Base-by-base conservation (phyloP, 2,797 vertebrate genomes). In the Parauchenoglanis ngamensis region DNA sequence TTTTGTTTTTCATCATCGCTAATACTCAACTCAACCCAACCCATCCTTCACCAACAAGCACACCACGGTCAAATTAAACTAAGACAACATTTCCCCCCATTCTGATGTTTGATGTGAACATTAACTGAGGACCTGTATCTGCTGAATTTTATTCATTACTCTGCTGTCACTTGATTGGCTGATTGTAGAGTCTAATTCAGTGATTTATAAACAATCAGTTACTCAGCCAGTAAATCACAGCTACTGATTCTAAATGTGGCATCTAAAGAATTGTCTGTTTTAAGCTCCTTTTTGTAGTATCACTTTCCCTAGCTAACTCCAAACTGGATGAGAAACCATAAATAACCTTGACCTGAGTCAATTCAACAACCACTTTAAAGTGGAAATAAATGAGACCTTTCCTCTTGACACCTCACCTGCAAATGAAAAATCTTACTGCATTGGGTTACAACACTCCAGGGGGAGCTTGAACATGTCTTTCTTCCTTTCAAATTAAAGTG, bases 401-500 rank as follows among this genome's bases (percentile, higher is more conserved):
- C 83, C 88, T 88, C 91, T 85, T 91, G 90, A 92, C 91, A 91
- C 89, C 91, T 90, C 87, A 85, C 86, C 83, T 85, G 76, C 83
- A 81, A 91, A 87, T 87, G 79, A 90, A 84, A 89, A 87, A 86
- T 63, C 31, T 75, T 44, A 72, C 89, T 52, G 68, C 54, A 63
- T 73, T 28, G 7, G 61, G 13, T 80, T 83, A 35, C 84, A 73
- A 65, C 87, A 40, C 79, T 89, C 90, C 93, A 93, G 94, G 89
- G 89, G 92, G 88, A 89, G 90, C 91, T 92, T 15, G 93, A 95
- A 95, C 35, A 92, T 92, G 77, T 92, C 93, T 93, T 94, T 95
- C 95, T 94, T 94, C 93, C 91, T 89, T 95, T 91, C 93, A 94
- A 95, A 95, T 95, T 94, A 95, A 95, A 96, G 93, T 95, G 95